Evolutionary conservation across 35 echinoderm and acorn worm genomes (phyloP), one percentile per base, ranked within the genome.

Genomic region (Heliocidaris erythrogramma): DNA sequence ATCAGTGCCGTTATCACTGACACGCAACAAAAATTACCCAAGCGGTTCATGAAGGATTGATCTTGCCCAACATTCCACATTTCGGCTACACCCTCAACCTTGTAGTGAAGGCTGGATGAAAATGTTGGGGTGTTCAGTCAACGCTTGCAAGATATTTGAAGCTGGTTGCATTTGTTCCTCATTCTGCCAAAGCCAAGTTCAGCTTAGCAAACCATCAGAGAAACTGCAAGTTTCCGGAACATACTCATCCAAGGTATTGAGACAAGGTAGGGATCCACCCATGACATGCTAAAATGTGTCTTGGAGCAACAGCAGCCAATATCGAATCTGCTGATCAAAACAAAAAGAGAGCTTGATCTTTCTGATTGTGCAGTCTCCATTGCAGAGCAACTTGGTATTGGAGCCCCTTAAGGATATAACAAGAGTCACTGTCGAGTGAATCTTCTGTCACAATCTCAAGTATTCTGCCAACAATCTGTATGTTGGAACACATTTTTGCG

Each of bases 71-170:
- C n/a, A n/a, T n/a, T n/a, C n/a, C n/a, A n/a, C n/a, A n/a, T n/a
- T n/a, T n/a, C n/a, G n/a, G n/a, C n/a, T n/a, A n/a, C n/a, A n/a
- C n/a, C n/a, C n/a, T n/a, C n/a, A n/a, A n/a, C 48, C 49, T 95
- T 49, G 91, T 95, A 0, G 90, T 95, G 5, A 95, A 92, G n/a
- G 95, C 90, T 12, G 91, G 95, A 53, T 61, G 85, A 7, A 91
- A 92, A 16, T 32, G 90, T 17, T 30, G 65, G 12, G 24, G 47
- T 5, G 49, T 96, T 0, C 47, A 96, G 7, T 86, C 91, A 42
- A 69, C 31, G 5, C 56, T 95, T 21, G 95, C 90, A n/a, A 92
- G 95, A 18, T 95, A 91, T 30, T 49, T 29, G 35, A 93, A 92
- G 85, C 91, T 35, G 7, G 86, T 95, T 49, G 13, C 61, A 13